A percentile compares a stretch with the other conserved stretches of the same genome.
Evolutionary conservation across 2,888 invertebrate species (phyloP).

Genomic region (Mimumesa dahlbomi): DNA sequence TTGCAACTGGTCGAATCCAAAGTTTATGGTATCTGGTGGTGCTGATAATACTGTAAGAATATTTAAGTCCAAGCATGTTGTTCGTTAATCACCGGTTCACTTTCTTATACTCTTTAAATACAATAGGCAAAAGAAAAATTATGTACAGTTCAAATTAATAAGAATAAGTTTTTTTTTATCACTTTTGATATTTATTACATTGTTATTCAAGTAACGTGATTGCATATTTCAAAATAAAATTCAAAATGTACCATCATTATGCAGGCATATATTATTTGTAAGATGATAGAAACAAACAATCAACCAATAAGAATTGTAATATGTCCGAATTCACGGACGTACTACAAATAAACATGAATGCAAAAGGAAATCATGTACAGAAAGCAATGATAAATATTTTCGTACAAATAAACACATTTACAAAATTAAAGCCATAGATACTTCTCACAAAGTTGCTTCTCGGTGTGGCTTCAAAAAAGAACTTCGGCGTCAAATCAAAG

Average conservation of each 20-base stretch:
- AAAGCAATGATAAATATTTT: constrained; percentile 22
- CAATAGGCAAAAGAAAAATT: constrained; percentile 14
- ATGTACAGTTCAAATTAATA: constrained; percentile 29
- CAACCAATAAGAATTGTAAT: background rate
- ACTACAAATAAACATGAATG: constrained; percentile 17
- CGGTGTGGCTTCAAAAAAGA: constrained; percentile 15
- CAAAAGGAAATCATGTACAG: constrained; percentile 17
- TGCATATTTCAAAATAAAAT: constrained; percentile 22
- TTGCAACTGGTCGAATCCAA: constrained; percentile 95
- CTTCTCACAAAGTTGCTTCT: background rate
- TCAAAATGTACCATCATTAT: constrained; percentile 1
- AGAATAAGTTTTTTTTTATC: constrained; percentile 20
- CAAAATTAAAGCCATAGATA: background rate
- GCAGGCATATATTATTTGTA: constrained; percentile 9
- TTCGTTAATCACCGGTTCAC: constrained; percentile 48
- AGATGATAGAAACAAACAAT: constrained; percentile 22
- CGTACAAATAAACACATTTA: constrained; percentile 18
- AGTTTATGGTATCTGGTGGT: constrained; percentile 94
- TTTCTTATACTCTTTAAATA: constrained; percentile 8
- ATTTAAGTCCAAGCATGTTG: constrained; percentile 87
- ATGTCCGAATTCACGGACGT: constrained; percentile 1
- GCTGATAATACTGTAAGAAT: constrained; percentile 96
- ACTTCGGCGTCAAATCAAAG: constrained; percentile 26
- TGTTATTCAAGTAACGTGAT: constrained; percentile 25
- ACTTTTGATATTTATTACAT: constrained; percentile 40